These are phyloP conservation scores for Nephila pilipes DNA, from an alignment of 1,140 invertebrate genomes.

Conservation along the genomic window DNA sequence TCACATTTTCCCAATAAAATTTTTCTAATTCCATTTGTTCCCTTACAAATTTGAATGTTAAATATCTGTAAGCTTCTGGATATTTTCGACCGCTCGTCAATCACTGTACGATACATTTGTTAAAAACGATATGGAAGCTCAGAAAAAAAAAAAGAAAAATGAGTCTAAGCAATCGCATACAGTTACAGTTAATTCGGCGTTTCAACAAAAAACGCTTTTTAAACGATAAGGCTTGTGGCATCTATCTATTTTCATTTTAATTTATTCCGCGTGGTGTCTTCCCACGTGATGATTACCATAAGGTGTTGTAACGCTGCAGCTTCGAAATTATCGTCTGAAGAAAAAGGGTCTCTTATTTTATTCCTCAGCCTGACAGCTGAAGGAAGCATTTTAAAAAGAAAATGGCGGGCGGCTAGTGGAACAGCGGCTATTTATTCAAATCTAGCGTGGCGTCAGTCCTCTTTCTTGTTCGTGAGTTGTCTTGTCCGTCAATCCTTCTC, in stretches of 20 bases:
- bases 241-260: neutral
- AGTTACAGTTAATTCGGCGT: neutral
- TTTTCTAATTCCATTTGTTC: no score
- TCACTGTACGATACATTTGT: no score
- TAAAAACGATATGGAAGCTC: neutral
- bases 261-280: neutral
- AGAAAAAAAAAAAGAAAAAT: neutral
- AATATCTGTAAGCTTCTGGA: no score
- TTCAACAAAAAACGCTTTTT: neutral
- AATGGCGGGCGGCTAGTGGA: neutral
- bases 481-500: constrained; percentile 44
- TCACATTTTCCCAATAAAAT: no score
- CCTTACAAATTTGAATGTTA: no score
- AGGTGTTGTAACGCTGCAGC: constrained; percentile 2
- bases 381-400: constrained; percentile 22
- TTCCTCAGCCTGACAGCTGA: neutral
- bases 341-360: neutral
- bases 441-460: constrained; percentile 24
- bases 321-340: neutral
- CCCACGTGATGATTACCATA: constrained; percentile 14
- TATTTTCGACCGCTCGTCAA: no score
- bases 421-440: constrained; percentile 40
- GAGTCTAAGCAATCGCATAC: neutral
- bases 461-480: constrained; percentile 48
- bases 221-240: neutral